Conservation (phyloP, 2,113 vertebrate genomes). For the Pelecanus crispus region DNA sequence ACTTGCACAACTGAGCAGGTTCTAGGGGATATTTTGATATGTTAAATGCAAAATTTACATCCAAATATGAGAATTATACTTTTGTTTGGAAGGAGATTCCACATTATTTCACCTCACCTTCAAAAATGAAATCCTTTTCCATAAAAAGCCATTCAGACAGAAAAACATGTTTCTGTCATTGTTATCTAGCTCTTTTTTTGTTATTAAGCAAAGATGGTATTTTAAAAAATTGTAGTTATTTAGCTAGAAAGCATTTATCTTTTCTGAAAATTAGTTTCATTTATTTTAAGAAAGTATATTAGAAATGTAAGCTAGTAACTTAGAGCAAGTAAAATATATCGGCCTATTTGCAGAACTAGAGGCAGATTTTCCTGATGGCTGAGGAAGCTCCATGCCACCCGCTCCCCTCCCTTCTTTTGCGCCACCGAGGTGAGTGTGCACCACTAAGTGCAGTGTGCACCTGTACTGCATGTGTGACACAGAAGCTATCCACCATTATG, state of each 20-base stretch:
- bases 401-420: background rate
- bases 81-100: background rate
- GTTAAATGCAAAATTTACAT: background rate
- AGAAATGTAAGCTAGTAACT: background rate
- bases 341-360: background rate
- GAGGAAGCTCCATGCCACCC: accelerated
- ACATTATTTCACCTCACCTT: background rate
- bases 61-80: background rate
- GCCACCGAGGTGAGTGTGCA: background rate
- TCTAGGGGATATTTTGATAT: constrained; percentile 73
- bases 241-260: background rate
- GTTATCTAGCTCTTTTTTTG: background rate
- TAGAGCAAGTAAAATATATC: background rate
- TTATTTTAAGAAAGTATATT: background rate
- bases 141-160: background rate
- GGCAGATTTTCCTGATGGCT: background rate
- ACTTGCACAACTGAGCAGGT: constrained; percentile 89
- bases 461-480: accelerated
- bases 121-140: background rate
- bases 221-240: background rate
- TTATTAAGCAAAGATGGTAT: background rate
- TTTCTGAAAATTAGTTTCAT: background rate
- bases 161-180: accelerated
- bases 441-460: accelerated
- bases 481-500: no score